Base-by-base conservation (phyloP, 2,888 invertebrate genomes). In the Tenthredo livida region DNA sequence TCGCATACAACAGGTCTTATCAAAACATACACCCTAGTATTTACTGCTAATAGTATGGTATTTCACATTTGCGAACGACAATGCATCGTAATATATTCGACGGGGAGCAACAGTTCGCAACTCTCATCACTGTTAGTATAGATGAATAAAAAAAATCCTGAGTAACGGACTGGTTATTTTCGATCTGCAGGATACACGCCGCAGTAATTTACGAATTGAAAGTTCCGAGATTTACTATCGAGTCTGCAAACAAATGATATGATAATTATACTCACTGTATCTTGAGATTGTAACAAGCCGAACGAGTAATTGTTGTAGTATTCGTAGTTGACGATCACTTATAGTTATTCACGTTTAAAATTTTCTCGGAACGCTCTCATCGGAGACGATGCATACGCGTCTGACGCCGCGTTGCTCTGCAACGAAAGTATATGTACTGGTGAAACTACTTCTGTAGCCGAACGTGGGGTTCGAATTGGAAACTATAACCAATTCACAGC, bases 371-470 rank as follows among this genome's bases (percentile, higher is more conserved):
- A 77, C 33, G 77, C 25, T 77, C 25, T 77, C 77, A 77, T 50
- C 33, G 75, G 54, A 29, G 12, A 15, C 29, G 77, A 77, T 54
- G 77, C 50, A 47, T 29, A 54, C 77, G 77, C 77, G 77, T 77
- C 77, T 25, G 77, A 77, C 54, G 77, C 77, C 77, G 77, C 77
- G 77, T 40, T n/a, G 72, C 72, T 12, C 40, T 43, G 21, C 72
- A 43, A 73, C 40, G n/a, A 40, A n/a, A 72, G 7, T 29, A n/a
- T n/a, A n/a, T n/a, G n/a, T n/a, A n/a, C n/a, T n/a, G n/a, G n/a
- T 21, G n/a, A 40, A n/a, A 72, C 7, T 29, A 33, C 72, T 21
- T 40, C 40, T 4, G 21, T 9, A 43, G 29, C 50, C 17, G 25
- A 75, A 25, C 15, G 47, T 17, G 21, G 67, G 67, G 15, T 29